Evolutionary conservation across 2,888 invertebrate species (phyloP).

Genomic region (Gastracanthus pulcherrimus): DNA sequence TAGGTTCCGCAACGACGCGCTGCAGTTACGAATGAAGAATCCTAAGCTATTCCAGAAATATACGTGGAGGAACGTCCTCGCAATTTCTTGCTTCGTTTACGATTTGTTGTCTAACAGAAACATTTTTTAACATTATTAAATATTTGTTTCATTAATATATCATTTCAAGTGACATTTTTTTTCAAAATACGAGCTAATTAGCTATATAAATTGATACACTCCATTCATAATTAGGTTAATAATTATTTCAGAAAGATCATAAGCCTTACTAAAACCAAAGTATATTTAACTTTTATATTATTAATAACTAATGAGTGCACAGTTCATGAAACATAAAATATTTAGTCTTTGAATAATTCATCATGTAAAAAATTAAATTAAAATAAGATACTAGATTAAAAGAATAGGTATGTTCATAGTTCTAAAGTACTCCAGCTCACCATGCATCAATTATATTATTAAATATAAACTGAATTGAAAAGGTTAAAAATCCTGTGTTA

Average conservation of each 20-base stretch:
- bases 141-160: too few species aligned
- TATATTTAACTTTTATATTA: too few species aligned
- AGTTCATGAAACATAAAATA: not conserved
- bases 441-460: conserved; percentile 8
- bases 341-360: conserved; percentile 23
- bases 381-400: conserved; percentile 2
- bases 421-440: too few species aligned
- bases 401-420: not conserved
- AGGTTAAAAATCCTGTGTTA: conserved; percentile 21
- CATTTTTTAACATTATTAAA: too few species aligned
- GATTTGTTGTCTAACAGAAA: too few species aligned
- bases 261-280: too few species aligned
- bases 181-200: too few species aligned
- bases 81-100: not conserved
- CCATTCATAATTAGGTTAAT: too few species aligned
- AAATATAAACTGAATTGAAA: conserved; percentile 9
- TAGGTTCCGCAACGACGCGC: conserved; percentile 44
- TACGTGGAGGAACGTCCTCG: conserved; percentile 38
- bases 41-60: conserved; percentile 24
- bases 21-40: conserved; percentile 30
- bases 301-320: not conserved
- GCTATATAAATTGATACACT: too few species aligned
- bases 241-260: too few species aligned
- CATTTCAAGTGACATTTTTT: too few species aligned
- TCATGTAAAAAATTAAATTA: conserved; percentile 1